A percentile compares a stretch with the other conserved stretches of the same genome.
Conservation (phyloP, 1,140 invertebrate species). For the Medauroidea extradentata region DNA sequence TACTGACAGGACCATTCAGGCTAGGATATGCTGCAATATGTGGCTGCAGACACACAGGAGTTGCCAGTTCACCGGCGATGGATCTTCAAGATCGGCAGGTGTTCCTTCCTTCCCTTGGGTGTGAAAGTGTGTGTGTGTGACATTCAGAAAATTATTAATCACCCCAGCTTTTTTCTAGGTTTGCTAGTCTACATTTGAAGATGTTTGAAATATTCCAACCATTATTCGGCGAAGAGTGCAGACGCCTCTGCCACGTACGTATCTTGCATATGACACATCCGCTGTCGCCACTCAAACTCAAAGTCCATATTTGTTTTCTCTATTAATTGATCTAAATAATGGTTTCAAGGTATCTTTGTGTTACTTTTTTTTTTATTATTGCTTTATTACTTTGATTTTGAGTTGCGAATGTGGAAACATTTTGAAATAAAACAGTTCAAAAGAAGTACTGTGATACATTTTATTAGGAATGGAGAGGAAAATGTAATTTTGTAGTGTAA, state of each 20-base stretch:
- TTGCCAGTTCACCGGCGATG: no score
- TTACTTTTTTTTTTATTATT: no score
- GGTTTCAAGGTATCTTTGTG: no score
- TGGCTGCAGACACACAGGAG: no score
- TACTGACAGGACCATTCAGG: no score
- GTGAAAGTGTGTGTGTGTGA: conserved; percentile 36
- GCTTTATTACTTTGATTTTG: background rate
- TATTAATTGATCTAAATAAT: no score
- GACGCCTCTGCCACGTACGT: conserved; percentile 28
- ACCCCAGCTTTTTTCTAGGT: conserved; percentile 46
- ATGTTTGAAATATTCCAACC: conserved; percentile 14
- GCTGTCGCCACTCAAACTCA: background rate
- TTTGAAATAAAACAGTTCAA: background rate
- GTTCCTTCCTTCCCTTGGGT: conserved; percentile 6
- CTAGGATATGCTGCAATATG: no score
- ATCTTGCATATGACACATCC: conserved; percentile 14
- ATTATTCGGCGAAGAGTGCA: conserved; percentile 14
- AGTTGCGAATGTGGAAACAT: background rate
- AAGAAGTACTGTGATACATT: background rate
- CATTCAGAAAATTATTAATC: conserved; percentile 41
- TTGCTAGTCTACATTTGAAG: conserved; percentile 17
- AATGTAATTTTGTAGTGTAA: no score
- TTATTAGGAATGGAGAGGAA: no score
- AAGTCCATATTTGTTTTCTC: no score
- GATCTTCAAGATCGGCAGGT: no score